phyloP scores from a whole-genome alignment of 2,888 invertebrate genomes.

The Anorthoa munda region DNA sequence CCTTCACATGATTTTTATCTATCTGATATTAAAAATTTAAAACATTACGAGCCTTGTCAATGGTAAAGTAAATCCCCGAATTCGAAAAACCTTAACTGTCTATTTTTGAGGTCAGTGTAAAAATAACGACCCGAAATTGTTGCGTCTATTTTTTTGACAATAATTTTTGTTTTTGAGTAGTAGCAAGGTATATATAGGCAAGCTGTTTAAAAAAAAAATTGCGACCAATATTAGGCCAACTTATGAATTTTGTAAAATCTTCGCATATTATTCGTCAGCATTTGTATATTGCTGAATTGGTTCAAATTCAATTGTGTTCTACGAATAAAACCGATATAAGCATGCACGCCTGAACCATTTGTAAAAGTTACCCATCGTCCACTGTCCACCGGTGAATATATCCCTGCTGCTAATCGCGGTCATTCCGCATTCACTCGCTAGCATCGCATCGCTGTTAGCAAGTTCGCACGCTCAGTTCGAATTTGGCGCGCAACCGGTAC shows the following conservation, averaged over 20 bases:
- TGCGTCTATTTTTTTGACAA: constrained; percentile 1
- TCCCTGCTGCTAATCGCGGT: constrained; percentile 64
- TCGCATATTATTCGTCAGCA: constrained; percentile 30
- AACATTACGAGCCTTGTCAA: neutral
- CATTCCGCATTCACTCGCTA: constrained; percentile 67
- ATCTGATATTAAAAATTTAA: neutral
- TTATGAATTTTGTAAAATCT: constrained; percentile 13
- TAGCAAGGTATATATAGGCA: no score
- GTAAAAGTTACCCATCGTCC: constrained; percentile 64
- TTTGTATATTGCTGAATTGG: constrained; percentile 59
- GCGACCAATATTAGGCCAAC: neutral
- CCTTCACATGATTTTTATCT: constrained; percentile 10
- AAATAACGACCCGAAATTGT: neutral
- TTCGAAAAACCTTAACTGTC: neutral
- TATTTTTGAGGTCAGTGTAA: neutral
- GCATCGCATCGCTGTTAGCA: constrained; percentile 54
- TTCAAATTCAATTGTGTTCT: constrained; percentile 54
- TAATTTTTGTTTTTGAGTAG: neutral
- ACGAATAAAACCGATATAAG: constrained; percentile 66
- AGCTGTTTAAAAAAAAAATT: neutral
- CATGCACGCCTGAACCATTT: constrained; percentile 64
- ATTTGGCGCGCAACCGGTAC: constrained; percentile 83
- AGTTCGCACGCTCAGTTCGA: constrained; percentile 78
- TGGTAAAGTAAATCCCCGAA: constrained; percentile 8
- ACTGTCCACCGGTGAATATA: constrained; percentile 56